phyloP scores from a whole-genome alignment of 2,888 invertebrate species.

The Cataglyphis livida region DNA sequence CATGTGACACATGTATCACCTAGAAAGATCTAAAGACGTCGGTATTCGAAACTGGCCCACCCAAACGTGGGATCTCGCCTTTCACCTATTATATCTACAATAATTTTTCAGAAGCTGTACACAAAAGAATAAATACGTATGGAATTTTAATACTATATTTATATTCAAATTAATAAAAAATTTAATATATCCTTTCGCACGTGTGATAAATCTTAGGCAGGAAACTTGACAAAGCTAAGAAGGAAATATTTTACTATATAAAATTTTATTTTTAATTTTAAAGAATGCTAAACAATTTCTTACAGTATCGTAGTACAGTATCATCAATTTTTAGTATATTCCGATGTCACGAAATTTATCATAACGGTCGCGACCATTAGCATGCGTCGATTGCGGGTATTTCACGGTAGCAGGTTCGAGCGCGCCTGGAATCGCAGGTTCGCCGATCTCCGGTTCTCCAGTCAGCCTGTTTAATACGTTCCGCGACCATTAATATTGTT shows the following conservation, averaged over 20 bases:
- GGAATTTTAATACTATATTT: conserved; percentile 11
- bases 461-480: conserved; percentile 54
- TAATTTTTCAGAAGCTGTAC: background rate
- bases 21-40: conserved; percentile 2
- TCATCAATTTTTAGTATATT: background rate
- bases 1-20: background rate
- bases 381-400: background rate
- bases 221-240: background rate
- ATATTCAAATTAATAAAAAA: background rate
- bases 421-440: conserved; percentile 24
- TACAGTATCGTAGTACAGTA: background rate
- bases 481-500: conserved; percentile 78
- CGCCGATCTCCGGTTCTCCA: conserved; percentile 53
- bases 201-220: background rate
- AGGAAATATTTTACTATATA: background rate
- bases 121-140: background rate
- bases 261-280: background rate
- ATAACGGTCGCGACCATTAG: conserved; percentile 5
- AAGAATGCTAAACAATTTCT: background rate
- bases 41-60: conserved; percentile 3
- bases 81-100: background rate
- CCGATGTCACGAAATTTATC: background rate
- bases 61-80: background rate
- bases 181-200: background rate
- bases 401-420: background rate